phyloP scores from a whole-genome alignment of 1,140 invertebrate species.

The Drosophila tani region DNA sequence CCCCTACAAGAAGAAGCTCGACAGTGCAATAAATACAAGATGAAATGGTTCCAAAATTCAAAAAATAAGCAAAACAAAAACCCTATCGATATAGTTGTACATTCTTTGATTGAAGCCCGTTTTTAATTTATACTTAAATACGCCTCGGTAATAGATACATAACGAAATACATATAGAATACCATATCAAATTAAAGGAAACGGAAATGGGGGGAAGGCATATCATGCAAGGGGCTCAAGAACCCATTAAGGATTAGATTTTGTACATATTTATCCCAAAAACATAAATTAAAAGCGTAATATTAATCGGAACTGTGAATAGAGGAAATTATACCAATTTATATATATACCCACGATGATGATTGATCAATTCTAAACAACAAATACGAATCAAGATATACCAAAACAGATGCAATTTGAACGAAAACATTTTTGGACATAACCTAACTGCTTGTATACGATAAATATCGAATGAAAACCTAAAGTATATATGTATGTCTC shows the following conservation, averaged over 20 bases:
- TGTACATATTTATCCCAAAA: slow-evolving; percentile 48
- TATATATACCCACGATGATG: slow-evolving; percentile 62
- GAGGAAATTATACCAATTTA: slow-evolving; percentile 79
- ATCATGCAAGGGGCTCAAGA: slow-evolving; percentile 16
- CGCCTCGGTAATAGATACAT: slow-evolving; percentile 26
- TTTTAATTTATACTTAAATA: slow-evolving; percentile 28
- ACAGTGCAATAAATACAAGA: slow-evolving; percentile 70
- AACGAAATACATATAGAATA: slow-evolving; percentile 38
- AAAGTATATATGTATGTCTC: slow-evolving; percentile 12
- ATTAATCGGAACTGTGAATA: slow-evolving; percentile 77
- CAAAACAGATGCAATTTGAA: slow-evolving; percentile 70
- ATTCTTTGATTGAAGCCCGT: slow-evolving; percentile 53
- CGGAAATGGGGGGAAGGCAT: slow-evolving; percentile 1
- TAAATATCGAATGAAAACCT: slow-evolving; percentile 46
- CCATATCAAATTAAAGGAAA: slow-evolving; percentile 45
- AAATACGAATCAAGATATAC: slow-evolving; percentile 66
- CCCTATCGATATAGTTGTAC: slow-evolving; percentile 50
- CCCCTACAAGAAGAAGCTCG: slow-evolving; percentile 62
- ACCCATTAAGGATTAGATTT: slow-evolving; percentile 4
- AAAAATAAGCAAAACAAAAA: slow-evolving; percentile 12
- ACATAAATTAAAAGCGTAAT: slow-evolving; percentile 44
- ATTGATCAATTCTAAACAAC: slow-evolving; percentile 55
- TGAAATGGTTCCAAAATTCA: slow-evolving; percentile 66
- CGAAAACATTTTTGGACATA: slow-evolving; percentile 44
- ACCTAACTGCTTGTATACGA: slow-evolving; percentile 78